Conservation (phyloP, 1,140 invertebrate species). For the Planococcus citri region DNA sequence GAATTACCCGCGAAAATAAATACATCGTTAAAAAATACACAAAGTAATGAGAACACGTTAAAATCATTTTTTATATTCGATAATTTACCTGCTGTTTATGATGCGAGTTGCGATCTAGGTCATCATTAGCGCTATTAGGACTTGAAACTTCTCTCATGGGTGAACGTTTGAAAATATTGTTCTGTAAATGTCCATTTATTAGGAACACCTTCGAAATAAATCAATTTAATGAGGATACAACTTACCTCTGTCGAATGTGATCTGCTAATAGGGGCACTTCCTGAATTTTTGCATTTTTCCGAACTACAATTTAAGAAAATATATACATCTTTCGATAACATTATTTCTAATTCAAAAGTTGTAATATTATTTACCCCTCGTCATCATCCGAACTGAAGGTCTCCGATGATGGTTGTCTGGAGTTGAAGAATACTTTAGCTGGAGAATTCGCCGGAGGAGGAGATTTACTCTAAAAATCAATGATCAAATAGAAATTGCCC, state of each 20-base stretch:
- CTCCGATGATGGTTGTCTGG: slow-evolving; percentile 70
- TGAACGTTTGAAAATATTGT: neutral
- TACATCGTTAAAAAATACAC: too few species aligned
- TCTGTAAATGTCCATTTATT: neutral
- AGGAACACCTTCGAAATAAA: too few species aligned
- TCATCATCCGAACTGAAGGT: slow-evolving; percentile 86
- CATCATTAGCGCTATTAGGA: neutral
- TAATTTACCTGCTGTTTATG: neutral
- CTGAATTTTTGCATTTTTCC: too few species aligned
- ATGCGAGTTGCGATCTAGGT: neutral
- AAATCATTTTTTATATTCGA: neutral
- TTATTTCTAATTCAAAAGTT: too few species aligned
- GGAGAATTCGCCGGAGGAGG: slow-evolving; percentile 31
- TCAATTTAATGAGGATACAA: neutral
- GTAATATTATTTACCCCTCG: slow-evolving; percentile 35
- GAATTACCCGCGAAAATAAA: too few species aligned
- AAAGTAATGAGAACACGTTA: too few species aligned
- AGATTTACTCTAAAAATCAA: slow-evolving; percentile 35
- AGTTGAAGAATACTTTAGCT: slow-evolving; percentile 54
- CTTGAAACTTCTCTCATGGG: neutral
- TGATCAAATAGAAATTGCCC: slow-evolving; percentile 15
- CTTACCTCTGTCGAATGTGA: neutral
- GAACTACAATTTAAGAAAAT: too few species aligned
- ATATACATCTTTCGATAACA: too few species aligned
- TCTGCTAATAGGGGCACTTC: neutral